Conservation (phyloP, 2,113 vertebrate species). For the Dicrurus megarhynchus region DNA sequence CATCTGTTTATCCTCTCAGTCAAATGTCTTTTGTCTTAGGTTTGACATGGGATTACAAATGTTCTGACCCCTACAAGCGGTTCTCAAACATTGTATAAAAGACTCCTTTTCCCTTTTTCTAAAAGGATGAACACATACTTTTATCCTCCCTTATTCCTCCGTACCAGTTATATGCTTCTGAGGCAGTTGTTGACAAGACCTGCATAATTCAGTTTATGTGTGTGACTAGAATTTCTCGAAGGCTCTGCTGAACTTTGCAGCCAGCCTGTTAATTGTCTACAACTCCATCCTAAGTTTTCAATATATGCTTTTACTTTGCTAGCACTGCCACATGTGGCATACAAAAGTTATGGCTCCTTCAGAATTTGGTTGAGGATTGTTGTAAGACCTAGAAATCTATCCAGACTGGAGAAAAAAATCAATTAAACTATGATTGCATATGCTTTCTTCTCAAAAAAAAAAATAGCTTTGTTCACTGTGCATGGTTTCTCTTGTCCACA, state of each 20-base stretch:
- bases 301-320: neutral
- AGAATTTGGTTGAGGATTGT: neutral
- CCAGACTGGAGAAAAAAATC: neutral
- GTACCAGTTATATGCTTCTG: conserved; percentile 44
- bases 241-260: conserved; percentile 3
- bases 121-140: conserved; percentile 63
- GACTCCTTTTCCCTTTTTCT: conserved; percentile 30
- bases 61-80: conserved; percentile 66
- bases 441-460: neutral
- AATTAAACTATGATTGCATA: neutral
- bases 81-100: conserved; percentile 61
- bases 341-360: neutral
- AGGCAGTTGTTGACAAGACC: conserved; percentile 66
- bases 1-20: conserved; percentile 77
- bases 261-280: neutral
- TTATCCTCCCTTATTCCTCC: conserved; percentile 46
- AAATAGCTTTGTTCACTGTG: neutral
- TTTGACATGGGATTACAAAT: conserved; percentile 63
- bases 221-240: conserved; percentile 66
- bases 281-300: neutral
- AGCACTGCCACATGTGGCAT: neutral
- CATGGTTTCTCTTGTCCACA: neutral
- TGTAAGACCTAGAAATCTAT: neutral
- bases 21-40: conserved; percentile 68
- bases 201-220: conserved; percentile 67